Percentiles rank a stretch among this genome's conserved stretches.
Conservation (phyloP, 2,888 invertebrate species). For the Anorthoa munda region DNA sequence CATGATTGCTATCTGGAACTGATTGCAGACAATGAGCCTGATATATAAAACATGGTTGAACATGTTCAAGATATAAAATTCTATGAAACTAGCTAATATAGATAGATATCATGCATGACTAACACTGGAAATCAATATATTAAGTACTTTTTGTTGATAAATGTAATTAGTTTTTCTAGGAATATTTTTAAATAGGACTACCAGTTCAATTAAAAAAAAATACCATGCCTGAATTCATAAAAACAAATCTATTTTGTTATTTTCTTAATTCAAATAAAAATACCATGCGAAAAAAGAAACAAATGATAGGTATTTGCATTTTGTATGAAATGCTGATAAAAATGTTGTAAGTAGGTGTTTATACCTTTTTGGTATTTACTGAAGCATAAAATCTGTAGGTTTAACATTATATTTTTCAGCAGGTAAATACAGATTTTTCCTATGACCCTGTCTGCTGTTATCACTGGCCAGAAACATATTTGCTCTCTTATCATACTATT, state of each 20-base stretch:
- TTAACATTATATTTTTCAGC: not conserved
- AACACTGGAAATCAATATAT: constrained; percentile 25
- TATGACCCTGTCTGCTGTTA: constrained; percentile 45
- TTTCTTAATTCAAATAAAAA: not conserved
- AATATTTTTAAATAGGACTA: not conserved
- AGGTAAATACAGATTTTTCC: constrained; percentile 46
- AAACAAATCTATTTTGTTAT: not conserved
- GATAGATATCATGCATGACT: constrained; percentile 14
- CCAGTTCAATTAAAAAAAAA: too few relatives aligned
- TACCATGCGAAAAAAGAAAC: too few relatives aligned
- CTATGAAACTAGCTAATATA: constrained; percentile 6
- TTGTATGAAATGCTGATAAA: not conserved
- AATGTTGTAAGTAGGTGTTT: not conserved
- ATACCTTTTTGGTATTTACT: not conserved
- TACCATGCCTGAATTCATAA: not conserved
- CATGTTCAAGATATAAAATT: constrained; percentile 31
- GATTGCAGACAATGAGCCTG: constrained; percentile 51
- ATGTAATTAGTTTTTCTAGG: not conserved
- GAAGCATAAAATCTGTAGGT: not conserved
- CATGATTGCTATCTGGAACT: constrained; percentile 56
- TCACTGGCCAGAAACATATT: constrained; percentile 51
- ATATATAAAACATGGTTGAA: constrained; percentile 13
- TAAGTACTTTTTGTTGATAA: constrained; percentile 23
- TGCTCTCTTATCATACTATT: constrained; percentile 55
- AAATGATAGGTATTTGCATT: not conserved